A percentile compares a stretch with the other conserved stretches of the same genome.
Conservation (phyloP, 2,113 vertebrate genomes). For the Daphoenositta chrysoptera region DNA sequence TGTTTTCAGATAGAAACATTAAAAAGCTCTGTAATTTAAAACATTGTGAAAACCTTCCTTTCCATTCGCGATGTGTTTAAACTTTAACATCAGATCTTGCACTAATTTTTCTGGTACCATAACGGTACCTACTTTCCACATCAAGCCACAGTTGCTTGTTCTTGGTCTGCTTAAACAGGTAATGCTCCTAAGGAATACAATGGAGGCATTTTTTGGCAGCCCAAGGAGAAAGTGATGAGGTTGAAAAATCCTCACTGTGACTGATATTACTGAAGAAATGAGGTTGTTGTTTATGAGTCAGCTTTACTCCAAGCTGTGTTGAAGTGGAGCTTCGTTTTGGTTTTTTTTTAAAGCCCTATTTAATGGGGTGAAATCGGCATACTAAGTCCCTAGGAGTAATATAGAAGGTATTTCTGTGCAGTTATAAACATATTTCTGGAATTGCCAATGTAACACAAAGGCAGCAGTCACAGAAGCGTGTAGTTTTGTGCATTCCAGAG, state of each 20-base stretch:
- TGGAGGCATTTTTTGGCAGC: not conserved
- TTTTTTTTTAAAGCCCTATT: not conserved
- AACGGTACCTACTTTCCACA: not conserved
- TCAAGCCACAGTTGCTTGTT: not conserved
- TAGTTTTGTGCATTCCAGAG: not conserved
- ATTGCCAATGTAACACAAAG: not conserved
- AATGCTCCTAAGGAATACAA: not conserved
- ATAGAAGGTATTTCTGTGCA: not conserved
- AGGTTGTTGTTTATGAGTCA: not conserved
- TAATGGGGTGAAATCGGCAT: not conserved
- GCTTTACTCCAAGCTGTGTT: not conserved
- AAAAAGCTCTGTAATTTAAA: not conserved
- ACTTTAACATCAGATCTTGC: not conserved
- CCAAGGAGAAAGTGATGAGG: not conserved
- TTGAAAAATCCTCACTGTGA: not conserved
- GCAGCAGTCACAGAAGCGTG: not conserved
- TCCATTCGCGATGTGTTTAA: fast-evolving
- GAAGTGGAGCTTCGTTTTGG: not conserved
- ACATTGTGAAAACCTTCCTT: not conserved
- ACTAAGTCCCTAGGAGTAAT: not conserved
- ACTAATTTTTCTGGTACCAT: not conserved
- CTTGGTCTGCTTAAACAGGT: not conserved
- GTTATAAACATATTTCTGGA: not conserved
- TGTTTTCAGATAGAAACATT: not conserved
- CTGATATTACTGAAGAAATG: not conserved